phyloP scores from a whole-genome alignment of 2,888 invertebrate species.

The Apamea epomidion region DNA sequence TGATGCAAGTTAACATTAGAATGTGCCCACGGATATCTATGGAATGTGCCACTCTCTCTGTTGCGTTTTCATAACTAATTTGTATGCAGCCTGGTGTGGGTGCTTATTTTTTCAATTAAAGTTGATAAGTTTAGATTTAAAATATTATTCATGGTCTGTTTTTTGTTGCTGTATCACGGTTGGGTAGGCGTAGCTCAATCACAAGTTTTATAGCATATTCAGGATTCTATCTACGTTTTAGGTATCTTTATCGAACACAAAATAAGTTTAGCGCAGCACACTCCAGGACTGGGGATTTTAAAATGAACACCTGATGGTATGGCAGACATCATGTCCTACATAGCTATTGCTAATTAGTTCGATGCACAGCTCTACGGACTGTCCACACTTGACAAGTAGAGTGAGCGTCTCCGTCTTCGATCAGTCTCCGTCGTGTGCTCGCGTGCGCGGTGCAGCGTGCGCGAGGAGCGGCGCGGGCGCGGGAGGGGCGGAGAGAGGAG shows the following conservation, averaged over 20 bases:
- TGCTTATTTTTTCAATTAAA: too few species aligned
- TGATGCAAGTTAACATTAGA: background rate
- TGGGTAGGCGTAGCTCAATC: background rate
- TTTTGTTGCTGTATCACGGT: background rate
- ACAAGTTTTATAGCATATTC: background rate
- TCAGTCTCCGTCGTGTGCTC: background rate
- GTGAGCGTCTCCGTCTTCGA: background rate
- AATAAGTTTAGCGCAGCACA: background rate
- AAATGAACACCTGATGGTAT: background rate
- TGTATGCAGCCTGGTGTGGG: background rate
- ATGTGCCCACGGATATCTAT: background rate
- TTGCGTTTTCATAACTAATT: background rate
- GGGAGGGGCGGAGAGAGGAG: constrained; percentile 52
- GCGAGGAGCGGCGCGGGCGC: constrained; percentile 31
- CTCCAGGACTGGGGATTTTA: background rate
- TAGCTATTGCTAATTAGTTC: background rate
- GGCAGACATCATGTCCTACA: too few species aligned
- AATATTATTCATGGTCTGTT: background rate
- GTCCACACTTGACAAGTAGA: background rate
- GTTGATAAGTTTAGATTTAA: background rate
- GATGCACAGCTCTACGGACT: background rate
- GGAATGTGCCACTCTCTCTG: background rate
- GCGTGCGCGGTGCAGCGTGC: constrained; percentile 27
- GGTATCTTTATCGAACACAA: background rate
- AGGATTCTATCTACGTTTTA: background rate